phyloP scores from a whole-genome alignment of 1,140 invertebrate species.

The Aphis gossypii region DNA sequence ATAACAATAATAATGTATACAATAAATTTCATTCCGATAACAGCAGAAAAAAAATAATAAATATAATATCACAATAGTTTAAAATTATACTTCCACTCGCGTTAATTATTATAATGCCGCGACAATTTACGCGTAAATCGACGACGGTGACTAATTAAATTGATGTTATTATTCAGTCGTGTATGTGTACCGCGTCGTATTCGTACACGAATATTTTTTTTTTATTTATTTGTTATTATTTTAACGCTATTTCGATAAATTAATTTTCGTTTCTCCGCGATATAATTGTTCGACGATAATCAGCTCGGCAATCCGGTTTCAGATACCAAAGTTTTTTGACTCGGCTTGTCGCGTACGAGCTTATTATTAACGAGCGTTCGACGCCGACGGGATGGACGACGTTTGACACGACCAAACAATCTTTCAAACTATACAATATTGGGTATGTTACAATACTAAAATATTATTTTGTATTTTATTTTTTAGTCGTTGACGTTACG shows the following conservation, averaged over 20 bases:
- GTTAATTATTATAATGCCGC: background rate
- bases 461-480: background rate
- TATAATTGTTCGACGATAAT: too few relatives aligned
- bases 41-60: background rate
- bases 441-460: background rate
- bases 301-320: background rate
- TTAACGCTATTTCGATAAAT: background rate
- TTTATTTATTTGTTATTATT: background rate
- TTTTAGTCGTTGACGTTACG: background rate
- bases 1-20: background rate
- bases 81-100: background rate
- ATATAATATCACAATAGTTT: background rate
- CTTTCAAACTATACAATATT: too few relatives aligned
- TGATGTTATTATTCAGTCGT: background rate
- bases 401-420: background rate
- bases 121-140: slow-evolving; percentile 12
- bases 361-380: background rate
- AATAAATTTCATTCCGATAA: slow-evolving; percentile 27
- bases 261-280: background rate
- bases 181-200: background rate
- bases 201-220: background rate
- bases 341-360: background rate
- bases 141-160: slow-evolving; percentile 32
- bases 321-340: background rate
- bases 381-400: background rate